Conservation (phyloP, 1,140 invertebrate genomes). For the Papilio machaon region DNA sequence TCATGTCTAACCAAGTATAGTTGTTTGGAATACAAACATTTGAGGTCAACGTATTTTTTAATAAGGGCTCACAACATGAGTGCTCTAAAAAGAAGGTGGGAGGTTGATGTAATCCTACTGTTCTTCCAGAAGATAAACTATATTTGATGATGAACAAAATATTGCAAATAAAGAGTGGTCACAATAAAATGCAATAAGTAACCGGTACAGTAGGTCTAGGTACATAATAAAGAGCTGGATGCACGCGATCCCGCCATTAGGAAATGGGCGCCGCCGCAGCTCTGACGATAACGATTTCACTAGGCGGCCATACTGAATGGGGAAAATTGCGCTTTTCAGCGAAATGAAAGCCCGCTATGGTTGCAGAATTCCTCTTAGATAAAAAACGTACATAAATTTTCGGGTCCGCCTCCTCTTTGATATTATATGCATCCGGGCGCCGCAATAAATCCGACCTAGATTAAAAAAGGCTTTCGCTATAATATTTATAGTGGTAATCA, state of each 20-base stretch:
- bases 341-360: constrained; percentile 72
- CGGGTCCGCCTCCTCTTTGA: constrained; percentile 59
- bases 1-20: not conserved
- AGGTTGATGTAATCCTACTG: not conserved
- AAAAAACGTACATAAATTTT: constrained; percentile 73
- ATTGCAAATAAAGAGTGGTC: not conserved
- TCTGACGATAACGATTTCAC: constrained; percentile 74
- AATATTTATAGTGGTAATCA: constrained; percentile 33
- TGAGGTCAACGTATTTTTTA: not conserved
- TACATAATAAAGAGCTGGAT: constrained; percentile 67
- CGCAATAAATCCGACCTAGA: constrained; percentile 50
- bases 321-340: constrained; percentile 79
- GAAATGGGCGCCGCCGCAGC: constrained; percentile 70
- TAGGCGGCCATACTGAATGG: constrained; percentile 72
- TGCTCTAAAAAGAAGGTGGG: not conserved
- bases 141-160: not conserved
- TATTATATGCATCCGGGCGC: constrained; percentile 54
- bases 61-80: not conserved
- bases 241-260: constrained; percentile 76
- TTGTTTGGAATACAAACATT: not conserved
- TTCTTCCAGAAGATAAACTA: not conserved
- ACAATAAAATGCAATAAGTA: constrained; percentile 42
- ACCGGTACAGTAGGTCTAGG: constrained; percentile 46
- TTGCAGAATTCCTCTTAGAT: constrained; percentile 66
- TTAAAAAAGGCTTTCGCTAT: constrained; percentile 39